Conservation (phyloP, 2,888 invertebrate species). For the Erpobdella octoculata region DNA sequence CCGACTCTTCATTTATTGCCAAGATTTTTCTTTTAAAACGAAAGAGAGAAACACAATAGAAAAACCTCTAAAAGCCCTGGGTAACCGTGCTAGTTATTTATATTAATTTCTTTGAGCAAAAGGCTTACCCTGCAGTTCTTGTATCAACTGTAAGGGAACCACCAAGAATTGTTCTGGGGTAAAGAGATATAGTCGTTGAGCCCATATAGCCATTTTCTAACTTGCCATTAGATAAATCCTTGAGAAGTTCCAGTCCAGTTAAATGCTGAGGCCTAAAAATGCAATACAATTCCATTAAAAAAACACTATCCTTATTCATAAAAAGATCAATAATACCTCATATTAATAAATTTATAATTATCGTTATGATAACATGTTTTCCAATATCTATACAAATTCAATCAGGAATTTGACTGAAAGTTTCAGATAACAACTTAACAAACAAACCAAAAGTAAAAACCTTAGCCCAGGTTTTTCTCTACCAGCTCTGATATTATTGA, state of each 20-base stretch:
- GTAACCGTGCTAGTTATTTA: too few species aligned
- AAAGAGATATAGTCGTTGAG: slow-evolving; percentile 69
- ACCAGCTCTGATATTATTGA: slow-evolving; percentile 72
- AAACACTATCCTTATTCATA: neutral
- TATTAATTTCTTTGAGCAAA: neutral
- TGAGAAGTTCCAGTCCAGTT: slow-evolving; percentile 66
- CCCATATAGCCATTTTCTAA: slow-evolving; percentile 66
- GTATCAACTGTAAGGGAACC: slow-evolving; percentile 67
- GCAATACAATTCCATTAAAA: slow-evolving; percentile 6
- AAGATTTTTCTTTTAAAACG: too few species aligned
- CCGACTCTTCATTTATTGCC: too few species aligned
- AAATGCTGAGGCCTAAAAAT: slow-evolving; percentile 50
- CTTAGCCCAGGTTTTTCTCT: slow-evolving; percentile 76
- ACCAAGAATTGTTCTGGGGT: slow-evolving; percentile 58
- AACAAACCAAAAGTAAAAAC: slow-evolving; percentile 54
- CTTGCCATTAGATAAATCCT: slow-evolving; percentile 66
- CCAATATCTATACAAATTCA: neutral
- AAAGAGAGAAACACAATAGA: too few species aligned
- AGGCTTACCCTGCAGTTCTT: slow-evolving; percentile 69
- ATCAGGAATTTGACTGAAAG: slow-evolving; percentile 8
- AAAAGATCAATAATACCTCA: too few species aligned
- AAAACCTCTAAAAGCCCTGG: too few species aligned
- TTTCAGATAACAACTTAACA: neutral
- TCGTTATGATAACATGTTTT: neutral
- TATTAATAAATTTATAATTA: neutral